phyloP scores from a whole-genome alignment of 2,888 invertebrate species.

The Lasioglossum pauxillum region DNA sequence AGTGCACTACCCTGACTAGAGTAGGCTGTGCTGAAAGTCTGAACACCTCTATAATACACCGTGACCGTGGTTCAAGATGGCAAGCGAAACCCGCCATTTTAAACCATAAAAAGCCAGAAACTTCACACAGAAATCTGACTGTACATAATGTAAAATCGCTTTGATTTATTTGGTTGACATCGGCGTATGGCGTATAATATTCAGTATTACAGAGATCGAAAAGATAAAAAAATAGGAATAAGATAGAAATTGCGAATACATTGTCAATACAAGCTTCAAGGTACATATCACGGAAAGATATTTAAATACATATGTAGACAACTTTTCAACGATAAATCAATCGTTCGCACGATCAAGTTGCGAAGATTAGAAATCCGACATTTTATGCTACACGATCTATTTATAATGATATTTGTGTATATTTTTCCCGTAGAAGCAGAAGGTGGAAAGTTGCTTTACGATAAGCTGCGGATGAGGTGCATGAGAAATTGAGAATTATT shows the following conservation, averaged over 20 bases:
- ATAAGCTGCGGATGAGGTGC: background rate
- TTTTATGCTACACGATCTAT: background rate
- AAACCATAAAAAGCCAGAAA: background rate
- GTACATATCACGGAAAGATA: background rate
- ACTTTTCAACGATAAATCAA: background rate
- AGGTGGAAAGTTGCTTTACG: background rate
- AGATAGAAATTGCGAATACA: background rate
- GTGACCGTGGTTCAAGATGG: conserved; percentile 32
- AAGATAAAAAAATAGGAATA: background rate
- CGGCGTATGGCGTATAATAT: background rate
- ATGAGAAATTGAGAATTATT: background rate
- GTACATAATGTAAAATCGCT: background rate
- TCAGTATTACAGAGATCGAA: background rate
- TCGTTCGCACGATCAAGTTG: background rate
- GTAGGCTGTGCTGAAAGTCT: no score
- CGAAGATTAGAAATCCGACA: background rate
- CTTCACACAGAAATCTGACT: background rate
- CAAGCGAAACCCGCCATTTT: conserved; percentile 40
- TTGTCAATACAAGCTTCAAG: background rate
- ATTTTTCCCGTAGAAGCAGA: background rate
- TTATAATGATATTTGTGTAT: background rate
- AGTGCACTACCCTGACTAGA: no score
- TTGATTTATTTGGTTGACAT: background rate
- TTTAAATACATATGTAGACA: background rate
- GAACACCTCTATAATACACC: no score